Percentiles rank a stretch among this genome's conserved stretches.
Conservation (phyloP, 2,888 invertebrate genomes). For the Ochropleura plecta region DNA sequence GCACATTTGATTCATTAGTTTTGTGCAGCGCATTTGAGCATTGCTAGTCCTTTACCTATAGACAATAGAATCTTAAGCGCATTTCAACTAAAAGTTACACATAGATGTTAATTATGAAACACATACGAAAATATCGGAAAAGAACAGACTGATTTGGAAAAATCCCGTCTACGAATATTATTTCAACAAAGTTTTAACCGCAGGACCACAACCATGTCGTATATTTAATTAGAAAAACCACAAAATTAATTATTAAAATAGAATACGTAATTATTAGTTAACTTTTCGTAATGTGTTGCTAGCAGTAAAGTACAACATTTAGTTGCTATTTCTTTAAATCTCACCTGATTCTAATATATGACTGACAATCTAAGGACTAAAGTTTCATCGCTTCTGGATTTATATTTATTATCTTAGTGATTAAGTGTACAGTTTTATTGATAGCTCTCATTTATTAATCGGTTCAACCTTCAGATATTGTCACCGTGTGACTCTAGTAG, state of each 20-base stretch:
- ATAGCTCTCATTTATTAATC: not conserved
- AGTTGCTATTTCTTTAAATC: not conserved
- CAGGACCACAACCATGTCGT: slow-evolving; percentile 22
- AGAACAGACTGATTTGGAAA: slow-evolving; percentile 22
- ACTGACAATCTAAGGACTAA: not conserved
- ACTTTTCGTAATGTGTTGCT: slow-evolving; percentile 16
- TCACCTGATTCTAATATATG: not conserved
- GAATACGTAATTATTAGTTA: not conserved
- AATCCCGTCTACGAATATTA: slow-evolving; percentile 25
- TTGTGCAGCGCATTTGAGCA: not conserved
- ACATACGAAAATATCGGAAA: slow-evolving; percentile 46
- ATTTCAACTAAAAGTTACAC: slow-evolving; percentile 41
- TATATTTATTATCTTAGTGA: not conserved
- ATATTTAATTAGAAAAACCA: slow-evolving; percentile 36
- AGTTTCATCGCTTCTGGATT: not conserved
- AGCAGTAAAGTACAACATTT: not conserved
- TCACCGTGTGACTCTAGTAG: not conserved
- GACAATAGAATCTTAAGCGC: slow-evolving; percentile 1
- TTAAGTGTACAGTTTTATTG: not conserved
- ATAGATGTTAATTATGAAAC: slow-evolving; percentile 42
- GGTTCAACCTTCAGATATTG: not conserved
- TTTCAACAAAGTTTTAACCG: slow-evolving; percentile 8
- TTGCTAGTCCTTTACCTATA: not conserved
- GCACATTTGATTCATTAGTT: no score
- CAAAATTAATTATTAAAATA: slow-evolving; percentile 28